Evolutionary conservation across 1,140 invertebrate species (phyloP).

Genomic region (Apis dorsata): DNA sequence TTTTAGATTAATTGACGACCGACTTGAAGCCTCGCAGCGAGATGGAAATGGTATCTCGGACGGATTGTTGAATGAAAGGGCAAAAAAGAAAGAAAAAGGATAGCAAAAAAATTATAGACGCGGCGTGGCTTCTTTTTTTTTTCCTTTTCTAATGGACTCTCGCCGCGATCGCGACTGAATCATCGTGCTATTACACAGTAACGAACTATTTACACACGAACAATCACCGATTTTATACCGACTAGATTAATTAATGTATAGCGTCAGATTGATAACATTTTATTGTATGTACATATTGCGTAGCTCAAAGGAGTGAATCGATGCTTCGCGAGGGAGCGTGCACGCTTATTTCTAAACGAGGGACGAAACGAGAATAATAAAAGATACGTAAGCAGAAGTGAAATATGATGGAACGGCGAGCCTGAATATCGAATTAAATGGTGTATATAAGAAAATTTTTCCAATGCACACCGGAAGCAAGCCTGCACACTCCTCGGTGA

Average conservation of each 20-base stretch:
- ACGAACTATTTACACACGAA: conserved; percentile 62
- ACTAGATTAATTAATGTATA: conserved; percentile 70
- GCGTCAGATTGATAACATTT: conserved; percentile 61
- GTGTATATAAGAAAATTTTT: conserved; percentile 22
- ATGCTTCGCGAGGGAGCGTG: conserved; percentile 25
- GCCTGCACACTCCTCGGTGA: conserved; percentile 41
- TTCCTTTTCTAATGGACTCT: neutral
- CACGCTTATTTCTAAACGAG: conserved; percentile 22
- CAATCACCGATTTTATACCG: conserved; percentile 75
- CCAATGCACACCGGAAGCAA: conserved; percentile 27
- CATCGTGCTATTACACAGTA: conserved; percentile 45
- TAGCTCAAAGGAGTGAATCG: conserved; percentile 41
- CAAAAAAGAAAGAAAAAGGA: neutral
- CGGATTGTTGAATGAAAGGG: conserved; percentile 28
- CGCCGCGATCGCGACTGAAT: conserved; percentile 46
- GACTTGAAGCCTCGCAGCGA: conserved; percentile 56
- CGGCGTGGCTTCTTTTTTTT: conserved; percentile 7
- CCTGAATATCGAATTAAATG: neutral
- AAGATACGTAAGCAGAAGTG: neutral
- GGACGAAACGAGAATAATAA: neutral
- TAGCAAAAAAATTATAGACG: neutral
- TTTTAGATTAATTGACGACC: conserved; percentile 60
- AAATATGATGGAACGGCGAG: too few species aligned
- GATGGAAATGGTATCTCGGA: conserved; percentile 32
- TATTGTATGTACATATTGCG: conserved; percentile 71